Conservation (phyloP, 2,797 vertebrate genomes). For the Hydrolagus colliei region DNA sequence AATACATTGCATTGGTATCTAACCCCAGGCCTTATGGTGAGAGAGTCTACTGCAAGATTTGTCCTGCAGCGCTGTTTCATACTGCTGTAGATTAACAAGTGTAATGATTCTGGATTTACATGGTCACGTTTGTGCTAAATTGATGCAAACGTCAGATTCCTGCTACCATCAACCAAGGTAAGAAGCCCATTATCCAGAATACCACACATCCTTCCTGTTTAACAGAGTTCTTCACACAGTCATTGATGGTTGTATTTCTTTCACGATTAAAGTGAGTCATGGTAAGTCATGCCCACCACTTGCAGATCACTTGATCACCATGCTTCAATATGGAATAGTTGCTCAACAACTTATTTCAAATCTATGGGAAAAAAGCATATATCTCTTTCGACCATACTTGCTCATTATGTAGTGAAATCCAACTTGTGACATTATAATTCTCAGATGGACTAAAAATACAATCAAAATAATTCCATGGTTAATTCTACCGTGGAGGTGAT, state of each 20-base stretch:
- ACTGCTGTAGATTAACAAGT: conserved; percentile 1
- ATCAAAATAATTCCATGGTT: too few species aligned
- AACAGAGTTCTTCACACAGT: not conserved
- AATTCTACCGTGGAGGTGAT: too few species aligned
- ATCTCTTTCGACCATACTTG: not conserved
- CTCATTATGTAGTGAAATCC: not conserved
- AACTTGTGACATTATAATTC: too few species aligned
- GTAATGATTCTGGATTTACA: conserved; percentile 2
- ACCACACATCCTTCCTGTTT: not conserved
- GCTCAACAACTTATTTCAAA: conserved; percentile 19
- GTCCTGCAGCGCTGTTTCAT: not conserved
- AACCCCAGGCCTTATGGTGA: not conserved
- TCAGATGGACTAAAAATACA: too few species aligned
- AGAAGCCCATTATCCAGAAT: conserved; percentile 11
- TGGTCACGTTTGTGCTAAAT: conserved; percentile 25
- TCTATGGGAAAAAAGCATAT: conserved; percentile 24
- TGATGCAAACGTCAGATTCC: conserved; percentile 14
- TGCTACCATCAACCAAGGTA: conserved; percentile 17
- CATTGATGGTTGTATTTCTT: conserved; percentile 16
- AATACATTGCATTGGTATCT: not conserved
- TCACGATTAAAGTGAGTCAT: not conserved
- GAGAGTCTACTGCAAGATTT: not conserved
- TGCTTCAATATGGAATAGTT: conserved; percentile 10
- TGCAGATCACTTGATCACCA: conserved; percentile 4
- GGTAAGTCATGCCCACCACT: conserved; percentile 11